Conservation (phyloP, 2,113 vertebrate genomes). For the Onychostruthus taczanowskii region DNA sequence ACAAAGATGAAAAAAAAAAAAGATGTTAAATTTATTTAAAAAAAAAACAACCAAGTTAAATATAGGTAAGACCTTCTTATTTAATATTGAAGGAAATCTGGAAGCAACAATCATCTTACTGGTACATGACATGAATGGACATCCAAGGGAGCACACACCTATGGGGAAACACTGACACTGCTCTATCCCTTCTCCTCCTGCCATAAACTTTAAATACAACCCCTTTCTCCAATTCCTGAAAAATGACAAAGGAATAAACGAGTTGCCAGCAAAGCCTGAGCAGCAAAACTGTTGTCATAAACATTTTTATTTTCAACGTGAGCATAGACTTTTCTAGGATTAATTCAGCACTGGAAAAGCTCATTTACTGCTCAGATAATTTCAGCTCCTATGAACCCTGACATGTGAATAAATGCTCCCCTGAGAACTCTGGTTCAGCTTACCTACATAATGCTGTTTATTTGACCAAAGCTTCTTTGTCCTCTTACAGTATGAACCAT, state of each 20-base stretch:
- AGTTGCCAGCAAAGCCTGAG: background rate
- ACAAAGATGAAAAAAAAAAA: background rate
- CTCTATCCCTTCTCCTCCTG: background rate
- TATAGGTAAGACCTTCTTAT: background rate
- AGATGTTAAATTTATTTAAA: background rate
- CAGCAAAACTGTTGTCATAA: background rate
- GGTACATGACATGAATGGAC: background rate
- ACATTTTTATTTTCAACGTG: background rate
- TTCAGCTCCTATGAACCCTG: constrained; percentile 13
- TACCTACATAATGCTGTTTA: background rate
- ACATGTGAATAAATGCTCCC: background rate
- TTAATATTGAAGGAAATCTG: background rate
- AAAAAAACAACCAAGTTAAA: background rate
- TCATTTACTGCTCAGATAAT: background rate
- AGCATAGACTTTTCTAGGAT: background rate
- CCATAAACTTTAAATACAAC: background rate
- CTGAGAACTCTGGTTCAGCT: background rate
- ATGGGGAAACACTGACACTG: background rate
- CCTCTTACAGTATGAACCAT: background rate
- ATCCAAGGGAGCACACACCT: background rate
- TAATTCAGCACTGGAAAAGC: background rate
- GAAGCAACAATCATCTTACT: background rate
- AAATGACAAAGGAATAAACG: background rate
- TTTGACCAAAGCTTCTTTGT: background rate
- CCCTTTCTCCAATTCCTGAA: background rate